A percentile compares a stretch with the other conserved stretches of the same genome.
phyloP scores from a whole-genome alignment of 1,140 invertebrate genomes.

The Samia ricini region DNA sequence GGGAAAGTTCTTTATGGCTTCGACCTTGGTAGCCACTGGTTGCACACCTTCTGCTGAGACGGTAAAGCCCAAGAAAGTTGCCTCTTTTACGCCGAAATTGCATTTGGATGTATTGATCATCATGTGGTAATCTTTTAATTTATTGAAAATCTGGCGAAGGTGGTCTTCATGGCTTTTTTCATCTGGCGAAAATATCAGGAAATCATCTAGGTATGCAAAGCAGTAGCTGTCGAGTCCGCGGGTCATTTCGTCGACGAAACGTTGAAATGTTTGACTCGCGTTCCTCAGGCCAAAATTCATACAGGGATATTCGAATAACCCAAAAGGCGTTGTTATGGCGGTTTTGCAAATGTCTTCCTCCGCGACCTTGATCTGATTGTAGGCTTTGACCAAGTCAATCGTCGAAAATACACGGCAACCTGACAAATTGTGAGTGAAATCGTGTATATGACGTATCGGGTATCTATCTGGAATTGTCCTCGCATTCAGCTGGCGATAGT shows the following conservation, averaged over 20 bases:
- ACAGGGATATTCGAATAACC: not conserved
- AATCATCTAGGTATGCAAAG: slow-evolving; percentile 1
- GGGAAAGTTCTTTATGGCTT: no score
- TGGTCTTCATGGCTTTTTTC: not conserved
- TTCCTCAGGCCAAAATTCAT: not conserved
- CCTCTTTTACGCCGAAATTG: not conserved
- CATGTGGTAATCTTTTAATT: not conserved
- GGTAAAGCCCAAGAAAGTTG: not conserved
- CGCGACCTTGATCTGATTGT: not conserved
- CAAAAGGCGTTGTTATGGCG: not conserved
- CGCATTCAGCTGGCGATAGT: not conserved
- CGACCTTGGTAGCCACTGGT: not conserved
- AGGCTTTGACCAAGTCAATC: not conserved
- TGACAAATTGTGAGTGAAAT: not conserved
- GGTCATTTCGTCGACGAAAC: not conserved
- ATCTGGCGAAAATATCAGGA: not conserved
- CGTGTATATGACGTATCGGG: not conserved
- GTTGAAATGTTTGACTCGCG: not conserved
- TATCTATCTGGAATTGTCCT: not conserved
- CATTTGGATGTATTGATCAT: not conserved
- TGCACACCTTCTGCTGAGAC: not conserved
- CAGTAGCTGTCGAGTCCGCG: not conserved
- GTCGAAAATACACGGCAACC: not conserved
- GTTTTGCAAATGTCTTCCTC: not conserved
- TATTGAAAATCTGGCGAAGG: slow-evolving; percentile 2